Conservation (phyloP, 2,888 invertebrate genomes). For the Branchinecta sandiegonensis region DNA sequence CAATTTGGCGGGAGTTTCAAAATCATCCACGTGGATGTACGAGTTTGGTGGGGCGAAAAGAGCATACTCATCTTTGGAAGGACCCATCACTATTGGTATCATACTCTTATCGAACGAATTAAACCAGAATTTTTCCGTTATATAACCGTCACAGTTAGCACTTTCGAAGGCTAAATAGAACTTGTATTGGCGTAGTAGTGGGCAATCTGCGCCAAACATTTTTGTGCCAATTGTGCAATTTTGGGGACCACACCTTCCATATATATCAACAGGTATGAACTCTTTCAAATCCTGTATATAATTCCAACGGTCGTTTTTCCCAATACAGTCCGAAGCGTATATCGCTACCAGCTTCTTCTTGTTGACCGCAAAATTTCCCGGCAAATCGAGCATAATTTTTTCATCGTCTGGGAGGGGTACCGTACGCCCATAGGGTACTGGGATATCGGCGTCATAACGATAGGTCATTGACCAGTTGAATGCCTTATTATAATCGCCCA, state of each 20-base stretch:
- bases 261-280: slow-evolving; percentile 28
- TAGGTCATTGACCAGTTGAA: slow-evolving; percentile 35
- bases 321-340: slow-evolving; percentile 30
- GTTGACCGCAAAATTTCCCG: background rate
- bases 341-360: slow-evolving; percentile 27
- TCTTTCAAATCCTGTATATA: slow-evolving; percentile 28
- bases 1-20: slow-evolving; percentile 38
- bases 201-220: slow-evolving; percentile 28
- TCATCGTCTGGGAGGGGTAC: slow-evolving; percentile 19
- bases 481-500: slow-evolving; percentile 34
- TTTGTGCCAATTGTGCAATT: slow-evolving; percentile 37
- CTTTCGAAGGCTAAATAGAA: slow-evolving; percentile 34
- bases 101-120: slow-evolving; percentile 47
- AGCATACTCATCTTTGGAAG: slow-evolving; percentile 36
- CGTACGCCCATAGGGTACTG: slow-evolving; percentile 33
- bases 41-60: slow-evolving; percentile 47
- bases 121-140: slow-evolving; percentile 55
- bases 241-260: slow-evolving; percentile 28
- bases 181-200: slow-evolving; percentile 29
- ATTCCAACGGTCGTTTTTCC: slow-evolving; percentile 28
- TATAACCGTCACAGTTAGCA: slow-evolving; percentile 40
- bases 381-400: background rate
- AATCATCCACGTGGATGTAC: slow-evolving; percentile 45
- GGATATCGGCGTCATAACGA: slow-evolving; percentile 32
- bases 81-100: slow-evolving; percentile 51